Percentiles rank a stretch among this genome's conserved stretches.
Evolutionary conservation across 2,888 invertebrate species (phyloP).

Genomic region (Achlya flavicornis): DNA sequence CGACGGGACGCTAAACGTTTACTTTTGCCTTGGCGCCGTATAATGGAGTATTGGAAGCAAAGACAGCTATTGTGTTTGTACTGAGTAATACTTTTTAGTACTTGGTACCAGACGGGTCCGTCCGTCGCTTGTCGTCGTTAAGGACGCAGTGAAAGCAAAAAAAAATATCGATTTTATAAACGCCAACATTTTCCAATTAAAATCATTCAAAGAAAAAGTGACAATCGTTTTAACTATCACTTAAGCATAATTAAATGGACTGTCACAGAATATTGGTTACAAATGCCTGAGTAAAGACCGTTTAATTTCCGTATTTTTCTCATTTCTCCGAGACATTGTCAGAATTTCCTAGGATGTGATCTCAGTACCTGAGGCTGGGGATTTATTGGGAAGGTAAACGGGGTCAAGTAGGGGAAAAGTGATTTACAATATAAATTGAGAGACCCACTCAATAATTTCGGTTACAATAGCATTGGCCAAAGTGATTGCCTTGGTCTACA

Average conservation of each 20-base stretch:
- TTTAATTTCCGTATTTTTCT: neutral
- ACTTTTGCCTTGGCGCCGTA: constrained; percentile 12
- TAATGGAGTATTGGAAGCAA: neutral
- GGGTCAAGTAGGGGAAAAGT: constrained; percentile 14
- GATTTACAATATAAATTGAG: constrained; percentile 11
- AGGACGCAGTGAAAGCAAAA: too few relatives aligned
- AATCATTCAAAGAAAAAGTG: neutral
- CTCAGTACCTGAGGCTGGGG: neutral
- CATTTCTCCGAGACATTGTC: neutral
- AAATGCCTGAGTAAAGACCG: neutral
- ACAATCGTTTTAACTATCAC: neutral
- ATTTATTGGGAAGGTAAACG: constrained; percentile 12
- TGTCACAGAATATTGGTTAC: neutral
- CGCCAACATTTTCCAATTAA: neutral
- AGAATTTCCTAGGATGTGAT: neutral
- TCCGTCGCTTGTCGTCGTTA: too few relatives aligned
- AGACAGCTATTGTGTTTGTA: constrained; percentile 3
- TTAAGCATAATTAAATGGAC: constrained; percentile 4
- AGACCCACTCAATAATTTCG: neutral
- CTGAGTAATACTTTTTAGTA: neutral
- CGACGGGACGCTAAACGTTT: constrained; percentile 14
- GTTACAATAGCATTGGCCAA: constrained; percentile 1
- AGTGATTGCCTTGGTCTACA: neutral
- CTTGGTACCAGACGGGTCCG: too few relatives aligned
- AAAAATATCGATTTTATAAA: too few relatives aligned